Evolutionary conservation across 2,797 vertebrate genomes (phyloP).

Genomic region (Buphagus erythrorhynchus): DNA sequence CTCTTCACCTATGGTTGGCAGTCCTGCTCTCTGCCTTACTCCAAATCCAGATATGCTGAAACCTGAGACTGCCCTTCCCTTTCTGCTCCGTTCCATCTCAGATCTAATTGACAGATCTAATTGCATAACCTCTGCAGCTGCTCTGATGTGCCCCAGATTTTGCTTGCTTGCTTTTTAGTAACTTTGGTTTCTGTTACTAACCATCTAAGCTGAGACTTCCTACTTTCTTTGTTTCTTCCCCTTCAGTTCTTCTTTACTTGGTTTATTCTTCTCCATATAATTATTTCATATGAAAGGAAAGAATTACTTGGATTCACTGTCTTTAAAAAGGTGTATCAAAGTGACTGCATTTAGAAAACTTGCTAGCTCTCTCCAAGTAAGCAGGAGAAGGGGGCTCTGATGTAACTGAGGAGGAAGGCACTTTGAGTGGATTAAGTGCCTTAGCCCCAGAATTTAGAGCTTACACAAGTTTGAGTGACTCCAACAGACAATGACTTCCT

Average conservation of each 20-base stretch:
- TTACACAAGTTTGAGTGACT: not conserved
- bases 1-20: not conserved
- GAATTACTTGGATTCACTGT: not conserved
- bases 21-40: not conserved
- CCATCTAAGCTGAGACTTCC: not conserved
- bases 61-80: not conserved
- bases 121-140: not conserved
- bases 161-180: not conserved
- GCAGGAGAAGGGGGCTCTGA: not conserved
- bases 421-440: not conserved
- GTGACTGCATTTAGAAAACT: not conserved
- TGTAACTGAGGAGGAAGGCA: not conserved
- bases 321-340: not conserved
- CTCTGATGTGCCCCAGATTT: not conserved
- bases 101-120: not conserved
- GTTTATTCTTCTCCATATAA: not conserved
- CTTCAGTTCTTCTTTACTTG: not conserved
- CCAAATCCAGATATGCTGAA: not conserved
- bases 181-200: not conserved
- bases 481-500: not conserved
- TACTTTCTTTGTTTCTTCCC: not conserved
- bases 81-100: not conserved
- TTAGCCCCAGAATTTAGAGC: not conserved
- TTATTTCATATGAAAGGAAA: not conserved
- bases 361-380: not conserved